Base-by-base conservation (phyloP, 2,888 invertebrate species). In the Ophonus ardosiacus region DNA sequence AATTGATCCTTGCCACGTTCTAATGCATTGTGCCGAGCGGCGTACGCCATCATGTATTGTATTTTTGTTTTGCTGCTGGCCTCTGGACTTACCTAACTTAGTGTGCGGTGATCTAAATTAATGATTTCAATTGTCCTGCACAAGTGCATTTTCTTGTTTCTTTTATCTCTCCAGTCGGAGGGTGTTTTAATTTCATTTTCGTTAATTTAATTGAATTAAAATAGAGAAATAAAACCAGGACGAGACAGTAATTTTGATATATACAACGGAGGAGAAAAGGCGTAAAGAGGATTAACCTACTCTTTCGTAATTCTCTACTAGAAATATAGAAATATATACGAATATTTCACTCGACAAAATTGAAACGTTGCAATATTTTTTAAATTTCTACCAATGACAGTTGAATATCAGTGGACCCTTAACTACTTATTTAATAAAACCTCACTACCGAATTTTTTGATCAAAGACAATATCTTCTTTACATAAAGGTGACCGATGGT, bases 71-170 rank as follows among this genome's bases (percentile, higher is more conserved):
- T 78, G 78, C n/a, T 10, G 31, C 21, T 43, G 10, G 78, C n/a
- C 40, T 4, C n/a, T 43, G 10, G 78, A 57, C 57, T 17, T 78
- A 78, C 78, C 56, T 78, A 78, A 78, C 21, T 78, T 78, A 74
- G 21, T 13, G 24, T 21, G 74, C 59, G 61, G 38, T 80, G 80
- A 80, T 80, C 80, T 80, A 80, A 80, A 80, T 80, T 80, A 61
- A 80, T 80, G 80, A 80, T 80, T 80, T 80, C 61, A 80, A 80
- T 80, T 80, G 80, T 80, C 40, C 80, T 61, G 80, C 80, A 38
- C 61, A 80, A 80, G 80, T 61, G 80, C 80, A 80, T 80, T 80
- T 80, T 80, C 80, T 80, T 80, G 80, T 80, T 80, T 40, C 61
- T 61, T 80, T 61, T 80, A 80, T 61, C 80, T 61, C 61, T 80